Base-by-base conservation (phyloP, 2,888 invertebrate genomes). In the Unio delphinus region DNA sequence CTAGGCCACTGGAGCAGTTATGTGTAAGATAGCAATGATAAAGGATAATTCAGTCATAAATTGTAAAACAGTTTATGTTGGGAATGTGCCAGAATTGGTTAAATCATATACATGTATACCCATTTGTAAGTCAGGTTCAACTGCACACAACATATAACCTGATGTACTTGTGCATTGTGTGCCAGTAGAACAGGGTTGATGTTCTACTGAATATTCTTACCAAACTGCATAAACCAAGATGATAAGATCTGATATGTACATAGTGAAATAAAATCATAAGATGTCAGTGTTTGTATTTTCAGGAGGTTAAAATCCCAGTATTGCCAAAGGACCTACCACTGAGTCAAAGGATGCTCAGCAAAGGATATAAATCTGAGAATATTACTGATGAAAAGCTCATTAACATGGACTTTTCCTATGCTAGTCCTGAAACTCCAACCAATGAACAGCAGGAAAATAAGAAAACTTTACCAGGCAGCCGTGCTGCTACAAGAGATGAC, bases 291-390 rank as follows among this genome's bases (percentile, higher is more conserved):
- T 45, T 45, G 26, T 55, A 64, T 34, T 78, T 76, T n/a, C 80
- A 87, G 87, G 81, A 72, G 57, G 82, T 87, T 34, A 74, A 75
- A 5, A 83, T 83, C n/a, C 78, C 85, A 8, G 72, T 79, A 62
- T 73, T 87, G 4, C 86, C 87, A 4, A 73, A 78, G 11, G 78
- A 83, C 60, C 76, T 87, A 69, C 87, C 87, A 8, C 68, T 87
- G 23, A 85, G 85, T 66, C 80, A 83, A 54, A 69, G 86, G 62
- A 86, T 87, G 86, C 72, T 83, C 57, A 84, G 79, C 72, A 79
- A 82, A 26, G 87, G 87, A 0, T 86, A 86, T 68, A 82, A 82
- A 2, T 81, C 83, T 20, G 70, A 76, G 17, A 83, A 80, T 65
- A 76, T 85, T 60, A 85, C 82, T 2, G 75, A 75, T 55, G 83